These are phyloP conservation scores for Ovis aries DNA, from an alignment of 2,113 vertebrate genomes.

Conservation along the genomic window ARS-UI_Ramb_v3.0 NC_056054.1:2461001-2461500, in stretches of 20 bases:
- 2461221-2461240: rapidly evolving
- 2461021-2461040: rapidly evolving
- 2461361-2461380: not conserved
- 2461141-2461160: rapidly evolving
- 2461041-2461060: not conserved
- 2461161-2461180: too few relatives aligned
- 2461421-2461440: rapidly evolving
- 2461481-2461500: not conserved
- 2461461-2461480: not conserved
- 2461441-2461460: rapidly evolving
- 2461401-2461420: not conserved
- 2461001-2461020: rapidly evolving
- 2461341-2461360: not conserved
- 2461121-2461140: not conserved
- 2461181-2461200: not conserved
- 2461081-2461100: too few relatives aligned
- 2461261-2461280: rapidly evolving
- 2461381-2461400: not conserved
- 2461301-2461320: too few relatives aligned
- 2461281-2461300: not conserved
- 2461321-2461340: not conserved
- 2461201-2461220: rapidly evolving
- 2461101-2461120: not conserved
- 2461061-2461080: not conserved
- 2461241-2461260: not conserved